Evolutionary conservation across 2,113 vertebrate genomes (phyloP).

Genomic region (Chaetodon trifascialis): DNA sequence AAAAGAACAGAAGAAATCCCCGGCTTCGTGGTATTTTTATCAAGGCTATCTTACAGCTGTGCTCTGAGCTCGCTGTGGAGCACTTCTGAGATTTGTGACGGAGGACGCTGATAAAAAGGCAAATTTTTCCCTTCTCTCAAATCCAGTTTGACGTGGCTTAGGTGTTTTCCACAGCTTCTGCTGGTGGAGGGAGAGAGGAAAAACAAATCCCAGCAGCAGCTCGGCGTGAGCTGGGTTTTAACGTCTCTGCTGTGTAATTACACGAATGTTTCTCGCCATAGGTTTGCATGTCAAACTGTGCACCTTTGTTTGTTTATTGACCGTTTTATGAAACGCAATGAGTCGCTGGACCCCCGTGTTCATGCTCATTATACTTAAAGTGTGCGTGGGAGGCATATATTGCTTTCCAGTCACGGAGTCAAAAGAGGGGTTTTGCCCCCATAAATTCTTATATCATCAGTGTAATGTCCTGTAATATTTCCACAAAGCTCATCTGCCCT

Average conservation of each 20-base stretch:
- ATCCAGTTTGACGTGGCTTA: slow-evolving; percentile 36
- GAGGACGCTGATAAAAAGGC: slow-evolving; percentile 63
- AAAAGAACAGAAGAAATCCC: slow-evolving; percentile 48
- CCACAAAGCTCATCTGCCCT: slow-evolving; percentile 60
- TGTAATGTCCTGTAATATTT: slow-evolving; percentile 66
- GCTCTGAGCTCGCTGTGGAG: slow-evolving; percentile 38
- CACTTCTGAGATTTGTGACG: slow-evolving; percentile 54
- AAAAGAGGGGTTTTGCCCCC: slow-evolving; percentile 52
- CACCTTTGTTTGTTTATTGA: slow-evolving; percentile 64
- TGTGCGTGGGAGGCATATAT: slow-evolving; percentile 60
- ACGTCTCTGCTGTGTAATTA: slow-evolving; percentile 41
- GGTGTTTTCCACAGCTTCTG: slow-evolving; percentile 16
- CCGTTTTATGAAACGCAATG: slow-evolving; percentile 52
- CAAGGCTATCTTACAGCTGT: slow-evolving; percentile 50
- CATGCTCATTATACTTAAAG: slow-evolving; percentile 59
- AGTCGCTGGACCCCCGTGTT: slow-evolving; percentile 60
- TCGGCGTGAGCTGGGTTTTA: not conserved
- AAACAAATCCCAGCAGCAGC: slow-evolving; percentile 8
- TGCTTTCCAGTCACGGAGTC: slow-evolving; percentile 56
- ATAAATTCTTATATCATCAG: slow-evolving; percentile 68
- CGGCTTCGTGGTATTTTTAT: slow-evolving; percentile 50
- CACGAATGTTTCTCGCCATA: slow-evolving; percentile 20
- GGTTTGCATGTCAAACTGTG: slow-evolving; percentile 37
- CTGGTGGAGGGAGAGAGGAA: slow-evolving; percentile 15
- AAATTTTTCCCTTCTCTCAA: slow-evolving; percentile 18